Percentiles rank a stretch among this genome's conserved stretches.
Conservation (phyloP, 2,113 vertebrate genomes). For the Nibea coibor region DNA sequence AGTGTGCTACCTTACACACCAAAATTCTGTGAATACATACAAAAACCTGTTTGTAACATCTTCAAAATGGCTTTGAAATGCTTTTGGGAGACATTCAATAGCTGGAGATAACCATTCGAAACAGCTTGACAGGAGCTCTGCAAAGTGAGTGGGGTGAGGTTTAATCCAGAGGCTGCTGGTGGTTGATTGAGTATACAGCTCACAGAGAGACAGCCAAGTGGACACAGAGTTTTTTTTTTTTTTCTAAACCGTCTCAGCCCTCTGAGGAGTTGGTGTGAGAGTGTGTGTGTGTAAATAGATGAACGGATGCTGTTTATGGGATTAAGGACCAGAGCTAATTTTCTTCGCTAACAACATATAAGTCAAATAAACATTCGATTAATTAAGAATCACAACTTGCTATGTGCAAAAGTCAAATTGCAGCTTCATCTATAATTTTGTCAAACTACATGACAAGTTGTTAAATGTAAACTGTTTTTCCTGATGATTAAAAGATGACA, state of each 20-base stretch:
- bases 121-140: slow-evolving; percentile 47
- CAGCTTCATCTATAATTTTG: background rate
- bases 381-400: background rate
- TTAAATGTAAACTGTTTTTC: background rate
- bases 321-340: slow-evolving; percentile 28
- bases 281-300: slow-evolving; percentile 23
- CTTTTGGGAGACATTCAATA: slow-evolving; percentile 46
- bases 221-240: slow-evolving; percentile 29
- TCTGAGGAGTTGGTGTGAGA: slow-evolving; percentile 25
- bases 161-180: slow-evolving; percentile 58
- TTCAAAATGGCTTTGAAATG: slow-evolving; percentile 48
- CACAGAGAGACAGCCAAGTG: slow-evolving; percentile 50
- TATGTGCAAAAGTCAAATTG: background rate
- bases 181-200: slow-evolving; percentile 51
- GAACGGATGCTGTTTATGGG: slow-evolving; percentile 28
- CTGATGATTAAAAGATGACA: background rate
- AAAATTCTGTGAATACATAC: slow-evolving; percentile 9
- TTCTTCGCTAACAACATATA: background rate
- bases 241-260: slow-evolving; percentile 14
- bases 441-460: background rate
- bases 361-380: background rate
- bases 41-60: slow-evolving; percentile 36
- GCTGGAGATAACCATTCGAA: slow-evolving; percentile 42
- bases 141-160: slow-evolving; percentile 37
- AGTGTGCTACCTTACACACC: slow-evolving; percentile 2